These are phyloP conservation scores for Gobio occitaniae DNA, from an alignment of 2,797 vertebrate genomes.

Conservation along the genomic window DNA sequence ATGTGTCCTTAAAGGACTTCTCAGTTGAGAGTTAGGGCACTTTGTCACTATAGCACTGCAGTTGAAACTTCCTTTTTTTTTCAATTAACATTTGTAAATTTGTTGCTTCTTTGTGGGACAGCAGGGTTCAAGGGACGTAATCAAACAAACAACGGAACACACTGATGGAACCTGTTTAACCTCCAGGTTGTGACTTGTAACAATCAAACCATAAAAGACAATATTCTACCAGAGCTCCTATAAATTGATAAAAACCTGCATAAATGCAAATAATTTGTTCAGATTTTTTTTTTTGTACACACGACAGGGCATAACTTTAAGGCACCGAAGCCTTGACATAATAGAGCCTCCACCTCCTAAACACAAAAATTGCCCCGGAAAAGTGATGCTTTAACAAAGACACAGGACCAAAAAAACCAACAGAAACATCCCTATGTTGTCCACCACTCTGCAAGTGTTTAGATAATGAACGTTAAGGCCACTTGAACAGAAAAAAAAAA, in stretches of 20 bases:
- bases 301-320: conserved; percentile 82
- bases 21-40: conserved; percentile 67
- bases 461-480: conserved; percentile 83
- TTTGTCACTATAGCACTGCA: conserved; percentile 72
- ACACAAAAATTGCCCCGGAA: conserved; percentile 81
- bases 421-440: conserved; percentile 64
- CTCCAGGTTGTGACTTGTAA: conserved; percentile 52
- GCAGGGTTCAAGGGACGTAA: conserved; percentile 60
- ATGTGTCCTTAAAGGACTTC: conserved; percentile 77
- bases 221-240: conserved; percentile 50
- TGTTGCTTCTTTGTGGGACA: conserved; percentile 70
- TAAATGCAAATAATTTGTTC: conserved; percentile 66
- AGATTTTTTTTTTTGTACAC: conserved; percentile 68
- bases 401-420: conserved; percentile 65
- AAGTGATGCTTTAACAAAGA: conserved; percentile 71
- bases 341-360: conserved; percentile 85
- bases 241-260: conserved; percentile 60
- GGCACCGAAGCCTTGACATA: conserved; percentile 87
- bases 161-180: conserved; percentile 58
- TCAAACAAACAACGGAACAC: conserved; percentile 73
- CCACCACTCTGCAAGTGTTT: conserved; percentile 77
- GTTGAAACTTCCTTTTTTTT: conserved; percentile 62
- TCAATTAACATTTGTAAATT: conserved; percentile 54
- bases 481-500: conserved; percentile 76
- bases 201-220: conserved; percentile 36